Percentiles rank a stretch among this genome's conserved stretches.
phyloP scores from a whole-genome alignment of 2,113 vertebrate species.

The Ovis aries region ARS-UI_Ramb_v3.0 NC_056071.1:26792001-26792500 shows the following conservation, averaged over 20 bases:
- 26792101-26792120: neutral
- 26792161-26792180: too few relatives aligned
- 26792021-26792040: neutral
- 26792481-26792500: neutral
- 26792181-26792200: neutral
- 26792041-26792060: neutral
- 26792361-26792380: neutral
- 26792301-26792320: neutral
- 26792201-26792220: neutral
- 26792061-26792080: neutral
- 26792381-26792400: neutral
- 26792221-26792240: neutral
- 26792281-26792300: neutral
- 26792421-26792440: neutral
- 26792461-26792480: neutral
- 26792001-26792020: neutral
- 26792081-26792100: neutral
- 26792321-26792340: neutral
- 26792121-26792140: neutral
- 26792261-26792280: neutral
- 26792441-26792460: accelerated
- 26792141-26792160: neutral
- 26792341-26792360: neutral
- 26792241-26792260: neutral
- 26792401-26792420: accelerated